Conservation (phyloP, 2,888 invertebrate genomes). For the Caradrina clavipalpis region DNA sequence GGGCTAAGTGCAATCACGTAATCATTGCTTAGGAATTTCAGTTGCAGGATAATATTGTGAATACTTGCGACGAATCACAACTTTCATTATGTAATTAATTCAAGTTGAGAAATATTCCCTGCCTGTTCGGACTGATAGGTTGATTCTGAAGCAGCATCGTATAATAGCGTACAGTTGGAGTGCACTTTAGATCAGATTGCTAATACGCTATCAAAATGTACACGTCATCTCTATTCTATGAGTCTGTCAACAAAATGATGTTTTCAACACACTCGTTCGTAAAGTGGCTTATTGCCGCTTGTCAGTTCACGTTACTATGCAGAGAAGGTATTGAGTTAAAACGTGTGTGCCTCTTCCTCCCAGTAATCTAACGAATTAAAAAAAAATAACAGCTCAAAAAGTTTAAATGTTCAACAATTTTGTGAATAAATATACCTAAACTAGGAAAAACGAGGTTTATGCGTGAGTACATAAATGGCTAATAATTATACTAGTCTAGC, state of each 20-base stretch:
- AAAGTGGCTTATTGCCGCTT: too few relatives aligned
- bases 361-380: too few relatives aligned
- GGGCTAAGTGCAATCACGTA: slow-evolving; percentile 14
- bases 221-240: background rate
- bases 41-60: slow-evolving; percentile 1
- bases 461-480: too few relatives aligned
- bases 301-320: too few relatives aligned
- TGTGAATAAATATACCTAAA: too few relatives aligned
- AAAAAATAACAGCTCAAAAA: too few relatives aligned
- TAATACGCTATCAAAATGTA: slow-evolving; percentile 9
- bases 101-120: slow-evolving; percentile 20
- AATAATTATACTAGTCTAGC: too few relatives aligned
- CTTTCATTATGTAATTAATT: slow-evolving; percentile 1
- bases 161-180: background rate
- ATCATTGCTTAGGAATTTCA: slow-evolving; percentile 4
- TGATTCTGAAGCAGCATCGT: slow-evolving; percentile 6
- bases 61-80: background rate
- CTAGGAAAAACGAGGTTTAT: too few relatives aligned
- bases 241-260: slow-evolving; percentile 1
- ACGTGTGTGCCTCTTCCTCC: too few relatives aligned
- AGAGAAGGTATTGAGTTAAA: too few relatives aligned
- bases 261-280: background rate
- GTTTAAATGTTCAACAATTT: too few relatives aligned
- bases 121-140: background rate
- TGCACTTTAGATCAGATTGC: slow-evolving; percentile 8